Evolutionary conservation across 2,797 vertebrate species (phyloP).

Genomic region (Hybognathus amarus): DNA sequence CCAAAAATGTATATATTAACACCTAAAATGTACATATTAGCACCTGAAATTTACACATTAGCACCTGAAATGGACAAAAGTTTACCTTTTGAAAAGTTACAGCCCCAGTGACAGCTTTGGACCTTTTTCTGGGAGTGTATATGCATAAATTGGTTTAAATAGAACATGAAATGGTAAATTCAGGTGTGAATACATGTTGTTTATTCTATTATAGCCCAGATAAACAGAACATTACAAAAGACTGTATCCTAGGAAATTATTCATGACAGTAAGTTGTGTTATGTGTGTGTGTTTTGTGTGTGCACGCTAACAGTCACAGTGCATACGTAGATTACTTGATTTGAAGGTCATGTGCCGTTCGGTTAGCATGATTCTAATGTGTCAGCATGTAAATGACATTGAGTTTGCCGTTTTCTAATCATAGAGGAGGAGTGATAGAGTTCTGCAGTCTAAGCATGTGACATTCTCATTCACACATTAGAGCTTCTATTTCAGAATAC

Average conservation of each 20-base stretch:
- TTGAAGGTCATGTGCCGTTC: constrained; percentile 12
- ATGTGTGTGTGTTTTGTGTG: background rate
- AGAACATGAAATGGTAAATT: background rate
- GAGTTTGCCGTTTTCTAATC: constrained; percentile 37
- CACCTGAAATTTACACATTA: too few relatives aligned
- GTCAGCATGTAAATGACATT: constrained; percentile 41
- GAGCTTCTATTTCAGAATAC: constrained; percentile 54
- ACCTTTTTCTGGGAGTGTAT: too few relatives aligned
- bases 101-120: too few relatives aligned
- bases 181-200: background rate
- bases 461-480: constrained; percentile 1
- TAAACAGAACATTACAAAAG: background rate
- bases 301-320: background rate
- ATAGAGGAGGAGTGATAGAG: constrained; percentile 5
- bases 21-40: too few relatives aligned
- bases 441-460: constrained; percentile 15
- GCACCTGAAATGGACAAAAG: too few relatives aligned
- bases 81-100: too few relatives aligned
- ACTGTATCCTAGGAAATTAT: background rate
- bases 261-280: background rate
- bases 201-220: constrained; percentile 2
- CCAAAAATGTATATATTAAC: too few relatives aligned
- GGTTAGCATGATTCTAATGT: constrained; percentile 25
- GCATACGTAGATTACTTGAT: background rate
- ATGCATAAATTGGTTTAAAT: background rate